Conservation (phyloP, 2,888 invertebrate species). For the Erynnis tages region DNA sequence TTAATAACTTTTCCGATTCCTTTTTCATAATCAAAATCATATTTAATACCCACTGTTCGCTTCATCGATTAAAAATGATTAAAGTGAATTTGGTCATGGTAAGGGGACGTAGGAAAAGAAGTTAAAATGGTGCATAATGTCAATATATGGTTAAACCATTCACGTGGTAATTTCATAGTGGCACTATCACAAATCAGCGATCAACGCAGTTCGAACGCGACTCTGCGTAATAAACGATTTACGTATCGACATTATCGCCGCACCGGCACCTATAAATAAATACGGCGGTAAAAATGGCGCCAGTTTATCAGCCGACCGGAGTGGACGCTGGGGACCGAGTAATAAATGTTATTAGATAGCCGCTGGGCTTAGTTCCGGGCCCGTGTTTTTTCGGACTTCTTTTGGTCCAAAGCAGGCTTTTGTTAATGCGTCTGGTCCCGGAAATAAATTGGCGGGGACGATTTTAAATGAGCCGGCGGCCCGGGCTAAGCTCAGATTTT, state of each 20-base stretch:
- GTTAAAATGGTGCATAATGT: too few relatives aligned
- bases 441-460: slow-evolving; percentile 69
- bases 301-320: slow-evolving; percentile 80
- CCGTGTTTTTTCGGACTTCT: slow-evolving; percentile 68
- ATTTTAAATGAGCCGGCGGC: slow-evolving; percentile 51
- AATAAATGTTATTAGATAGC: slow-evolving; percentile 82
- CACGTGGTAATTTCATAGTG: slow-evolving; percentile 15
- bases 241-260: slow-evolving; percentile 69
- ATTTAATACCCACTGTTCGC: too few relatives aligned
- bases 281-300: slow-evolving; percentile 79
- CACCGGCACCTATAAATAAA: slow-evolving; percentile 78
- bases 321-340: slow-evolving; percentile 78
- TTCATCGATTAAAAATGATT: too few relatives aligned
- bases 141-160: too few relatives aligned
- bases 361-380: slow-evolving; percentile 74
- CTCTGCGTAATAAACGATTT: slow-evolving; percentile 58
- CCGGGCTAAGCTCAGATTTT: slow-evolving; percentile 41
- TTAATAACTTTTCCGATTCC: too few relatives aligned
- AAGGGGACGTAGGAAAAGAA: too few relatives aligned
- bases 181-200: slow-evolving; percentile 40
- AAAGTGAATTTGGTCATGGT: too few relatives aligned
- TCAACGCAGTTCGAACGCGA: slow-evolving; percentile 39
- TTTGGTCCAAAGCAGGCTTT: slow-evolving; percentile 60
- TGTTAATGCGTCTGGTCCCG: slow-evolving; percentile 78
- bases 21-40: too few relatives aligned